These are phyloP conservation scores for Tenualosa ilisha DNA, from an alignment of 2,797 vertebrate genomes.

Conservation along the genomic window DNA sequence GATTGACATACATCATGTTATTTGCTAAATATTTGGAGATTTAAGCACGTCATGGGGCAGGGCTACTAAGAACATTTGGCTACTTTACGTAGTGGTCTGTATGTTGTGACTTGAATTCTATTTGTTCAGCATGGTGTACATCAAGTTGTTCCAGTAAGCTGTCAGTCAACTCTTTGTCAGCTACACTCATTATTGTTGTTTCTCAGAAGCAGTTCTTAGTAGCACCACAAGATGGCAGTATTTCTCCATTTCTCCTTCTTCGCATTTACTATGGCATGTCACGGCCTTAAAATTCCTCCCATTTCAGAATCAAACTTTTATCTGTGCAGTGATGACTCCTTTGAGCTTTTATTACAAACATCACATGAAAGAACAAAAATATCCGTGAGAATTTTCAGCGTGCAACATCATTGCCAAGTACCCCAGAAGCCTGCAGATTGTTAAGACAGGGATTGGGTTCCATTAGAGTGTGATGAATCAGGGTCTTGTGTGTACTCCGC, in stretches of 20 bases:
- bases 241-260: neutral
- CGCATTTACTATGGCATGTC: neutral
- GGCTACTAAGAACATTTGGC: neutral
- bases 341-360: neutral
- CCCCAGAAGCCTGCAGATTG: neutral
- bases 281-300: neutral
- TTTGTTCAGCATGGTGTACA: neutral
- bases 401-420: neutral
- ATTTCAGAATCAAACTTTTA: neutral
- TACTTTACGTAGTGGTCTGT: neutral
- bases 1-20: neutral
- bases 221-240: conserved; percentile 4
- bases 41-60: neutral
- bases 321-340: neutral
- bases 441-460: neutral
- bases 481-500: neutral
- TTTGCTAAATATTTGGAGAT: neutral
- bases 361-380: neutral
- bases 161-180: neutral
- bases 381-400: neutral
- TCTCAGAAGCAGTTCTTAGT: neutral
- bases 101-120: neutral
- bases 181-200: neutral
- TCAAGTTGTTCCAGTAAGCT: neutral
- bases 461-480: neutral